phyloP scores from a whole-genome alignment of 2,113 vertebrate genomes.

The Cottus gobio region DNA sequence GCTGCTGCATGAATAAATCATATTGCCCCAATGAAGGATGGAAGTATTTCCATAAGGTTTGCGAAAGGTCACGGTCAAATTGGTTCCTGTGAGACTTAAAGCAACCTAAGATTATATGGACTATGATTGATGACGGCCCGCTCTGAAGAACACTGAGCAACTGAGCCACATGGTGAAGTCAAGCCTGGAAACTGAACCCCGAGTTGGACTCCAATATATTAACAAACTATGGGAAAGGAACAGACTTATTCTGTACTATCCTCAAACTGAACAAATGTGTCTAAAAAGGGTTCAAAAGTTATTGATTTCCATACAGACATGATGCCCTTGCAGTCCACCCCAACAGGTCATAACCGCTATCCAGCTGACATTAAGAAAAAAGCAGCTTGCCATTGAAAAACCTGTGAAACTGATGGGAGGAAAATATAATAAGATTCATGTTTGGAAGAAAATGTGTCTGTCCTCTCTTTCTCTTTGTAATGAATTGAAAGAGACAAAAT shows the following conservation, averaged over 20 bases:
- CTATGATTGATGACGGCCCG: constrained; percentile 33
- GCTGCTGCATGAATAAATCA: constrained; percentile 27
- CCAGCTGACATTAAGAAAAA: neutral
- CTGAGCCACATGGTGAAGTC: neutral
- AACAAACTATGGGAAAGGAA: neutral
- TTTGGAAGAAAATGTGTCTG: neutral
- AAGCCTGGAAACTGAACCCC: neutral
- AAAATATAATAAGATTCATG: neutral
- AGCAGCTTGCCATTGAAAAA: neutral
- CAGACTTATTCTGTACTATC: neutral
- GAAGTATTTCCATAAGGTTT: constrained; percentile 46
- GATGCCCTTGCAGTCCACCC: neutral
- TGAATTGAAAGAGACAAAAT: neutral
- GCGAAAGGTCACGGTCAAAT: constrained; percentile 61
- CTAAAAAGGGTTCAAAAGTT: neutral
- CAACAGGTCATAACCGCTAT: neutral
- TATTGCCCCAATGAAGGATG: constrained; percentile 33
- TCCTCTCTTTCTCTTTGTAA: neutral
- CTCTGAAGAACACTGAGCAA: constrained; percentile 1
- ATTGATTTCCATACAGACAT: constrained; percentile 10
- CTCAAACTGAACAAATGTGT: neutral
- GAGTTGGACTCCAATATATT: neutral
- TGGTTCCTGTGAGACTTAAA: constrained; percentile 47
- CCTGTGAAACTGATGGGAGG: too few relatives aligned
- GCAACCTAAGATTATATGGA: constrained; percentile 7